phyloP scores from a whole-genome alignment of 37 sponge, comb jelly and placozoan genomes.

The Beroe ovata region DNA sequence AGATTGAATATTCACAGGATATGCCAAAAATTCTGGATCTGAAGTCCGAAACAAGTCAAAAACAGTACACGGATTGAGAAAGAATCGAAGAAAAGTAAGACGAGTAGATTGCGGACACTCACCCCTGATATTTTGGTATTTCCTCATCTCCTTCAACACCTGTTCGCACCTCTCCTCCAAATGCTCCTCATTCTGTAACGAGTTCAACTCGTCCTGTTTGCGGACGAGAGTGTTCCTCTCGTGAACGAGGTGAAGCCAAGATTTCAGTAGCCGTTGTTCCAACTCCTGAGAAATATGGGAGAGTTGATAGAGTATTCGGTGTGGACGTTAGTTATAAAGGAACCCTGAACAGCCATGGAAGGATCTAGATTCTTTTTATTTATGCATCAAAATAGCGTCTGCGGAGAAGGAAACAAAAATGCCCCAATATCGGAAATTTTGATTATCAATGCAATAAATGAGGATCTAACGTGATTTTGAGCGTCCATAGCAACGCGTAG shows the following conservation, averaged over 20 bases:
- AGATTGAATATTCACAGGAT: too few species aligned
- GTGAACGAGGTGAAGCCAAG: conserved; percentile 41
- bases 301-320: too few species aligned
- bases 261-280: conserved; percentile 10
- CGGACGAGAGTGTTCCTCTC: conserved; percentile 40
- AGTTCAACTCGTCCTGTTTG: conserved; percentile 47
- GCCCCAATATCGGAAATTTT: too few species aligned
- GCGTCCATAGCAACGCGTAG: conserved; percentile 54
- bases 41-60: too few species aligned
- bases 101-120: background rate
- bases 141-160: conserved; percentile 14
- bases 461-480: conserved; percentile 43
- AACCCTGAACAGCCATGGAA: too few species aligned
- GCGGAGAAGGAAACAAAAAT: too few species aligned
- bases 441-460: too few species aligned
- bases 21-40: too few species aligned
- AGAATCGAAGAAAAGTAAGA: background rate
- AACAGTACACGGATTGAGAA: too few species aligned
- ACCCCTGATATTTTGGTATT: conserved; percentile 38
- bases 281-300: background rate
- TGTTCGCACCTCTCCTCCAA: conserved; percentile 36
- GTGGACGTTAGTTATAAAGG: too few species aligned
- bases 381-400: too few species aligned
- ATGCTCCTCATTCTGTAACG: conserved; percentile 34
- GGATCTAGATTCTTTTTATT: too few species aligned